Evolutionary conservation across 2,113 vertebrate genomes (phyloP), one percentile per base, ranked within the genome.

Genomic region (Echinops telfairi): DNA sequence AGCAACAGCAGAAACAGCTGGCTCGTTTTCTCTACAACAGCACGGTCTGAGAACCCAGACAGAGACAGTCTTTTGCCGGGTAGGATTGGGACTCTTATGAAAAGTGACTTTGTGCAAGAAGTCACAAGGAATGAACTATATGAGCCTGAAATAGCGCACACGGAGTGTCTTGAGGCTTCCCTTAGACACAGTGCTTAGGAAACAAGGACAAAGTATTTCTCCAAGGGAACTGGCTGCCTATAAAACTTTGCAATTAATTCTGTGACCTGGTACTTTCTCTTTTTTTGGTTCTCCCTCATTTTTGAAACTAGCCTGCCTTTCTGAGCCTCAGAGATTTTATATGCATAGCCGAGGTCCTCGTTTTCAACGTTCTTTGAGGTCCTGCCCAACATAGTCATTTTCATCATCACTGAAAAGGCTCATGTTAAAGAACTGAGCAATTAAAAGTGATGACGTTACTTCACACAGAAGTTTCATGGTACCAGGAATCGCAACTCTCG

Each of bases 361-460:
- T 84, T 89, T 86, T 80, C 88, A 71, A 73, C 80, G 89, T 71
- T 92, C 83, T 73, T 31, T 47, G 78, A 86, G 70, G 22, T 77
- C 29, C 66, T 79, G 73, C 70, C 40, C 84, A 17, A 87, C 6
- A 70, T 40, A 40, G 9, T 29, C 16, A n/a, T 86, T 88, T 92
- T 87, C 22, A 20, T 66, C 29, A 82, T 88, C 25, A 22, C 57
- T 87, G 78, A 70, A 78, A 73, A 75, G 58, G 12, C 25, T 71
- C 58, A 86, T 12, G 73, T 66, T 31, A 47, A 84, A 89, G 27
- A 81, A 57, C 57, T 83, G 71, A 78, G 33, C 60, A 86, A 60
- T 86, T 75, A 76, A 89, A 83, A 86, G 8, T 1, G 81, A 66
- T 33, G 40, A 83, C n/a, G 43, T 78, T 60, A 58, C 66, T 83